phyloP scores from a whole-genome alignment of 2,113 vertebrate genomes.

The Talpa occidentalis region DNA sequence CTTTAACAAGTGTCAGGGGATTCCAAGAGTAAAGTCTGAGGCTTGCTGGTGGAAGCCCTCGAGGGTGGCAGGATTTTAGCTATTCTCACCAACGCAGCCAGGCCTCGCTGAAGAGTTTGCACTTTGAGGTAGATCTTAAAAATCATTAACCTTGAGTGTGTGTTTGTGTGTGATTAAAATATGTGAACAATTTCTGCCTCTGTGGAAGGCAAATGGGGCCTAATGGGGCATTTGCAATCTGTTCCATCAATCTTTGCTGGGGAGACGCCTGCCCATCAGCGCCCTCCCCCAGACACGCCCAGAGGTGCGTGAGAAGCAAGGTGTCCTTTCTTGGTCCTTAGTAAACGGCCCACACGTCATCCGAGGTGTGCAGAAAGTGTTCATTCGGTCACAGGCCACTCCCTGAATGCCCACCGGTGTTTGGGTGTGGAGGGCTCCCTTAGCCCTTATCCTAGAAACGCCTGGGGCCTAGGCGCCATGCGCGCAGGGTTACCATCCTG shows the following conservation, averaged over 20 bases:
- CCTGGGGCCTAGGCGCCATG: too few species aligned
- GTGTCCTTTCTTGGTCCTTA: constrained; percentile 21
- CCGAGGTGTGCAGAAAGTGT: not conserved
- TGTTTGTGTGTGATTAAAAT: constrained; percentile 23
- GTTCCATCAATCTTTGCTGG: not conserved
- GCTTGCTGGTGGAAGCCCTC: not conserved
- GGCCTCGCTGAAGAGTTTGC: not conserved
- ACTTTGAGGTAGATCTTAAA: not conserved
- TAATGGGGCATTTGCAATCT: constrained; percentile 12
- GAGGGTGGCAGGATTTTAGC: not conserved
- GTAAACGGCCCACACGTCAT: not conserved
- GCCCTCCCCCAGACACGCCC: not conserved
- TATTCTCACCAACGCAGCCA: not conserved
- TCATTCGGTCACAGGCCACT: constrained; percentile 10
- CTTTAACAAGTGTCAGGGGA: not conserved
- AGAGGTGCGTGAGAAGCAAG: rapidly evolving
- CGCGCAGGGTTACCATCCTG: not conserved
- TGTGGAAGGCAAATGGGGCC: not conserved
- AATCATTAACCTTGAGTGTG: constrained; percentile 35
- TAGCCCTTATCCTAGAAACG: not conserved
- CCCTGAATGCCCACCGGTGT: not conserved
- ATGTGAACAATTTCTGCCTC: not conserved
- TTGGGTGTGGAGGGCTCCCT: too few species aligned
- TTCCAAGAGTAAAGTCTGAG: not conserved
- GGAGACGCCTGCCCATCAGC: not conserved